These are phyloP conservation scores for Scaptomyza pallida DNA, from an alignment of 1,140 invertebrate genomes.

Conservation along the genomic window DNA sequence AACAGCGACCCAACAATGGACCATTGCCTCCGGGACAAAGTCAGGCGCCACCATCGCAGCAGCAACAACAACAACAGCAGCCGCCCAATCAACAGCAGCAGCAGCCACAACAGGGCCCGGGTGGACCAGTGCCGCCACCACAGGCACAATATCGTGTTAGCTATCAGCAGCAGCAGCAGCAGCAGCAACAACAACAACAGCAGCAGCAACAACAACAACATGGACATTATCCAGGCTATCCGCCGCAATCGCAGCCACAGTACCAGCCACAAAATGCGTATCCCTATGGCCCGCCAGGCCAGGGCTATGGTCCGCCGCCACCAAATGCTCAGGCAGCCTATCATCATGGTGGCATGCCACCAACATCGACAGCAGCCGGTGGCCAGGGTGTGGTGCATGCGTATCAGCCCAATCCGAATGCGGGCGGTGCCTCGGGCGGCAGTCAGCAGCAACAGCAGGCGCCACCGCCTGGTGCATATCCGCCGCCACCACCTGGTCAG, in stretches of 20 bases:
- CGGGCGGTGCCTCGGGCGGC: constrained; percentile 26
- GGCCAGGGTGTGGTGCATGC: constrained; percentile 50
- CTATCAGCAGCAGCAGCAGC: constrained; percentile 84
- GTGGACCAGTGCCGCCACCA: constrained; percentile 72
- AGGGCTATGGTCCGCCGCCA: constrained; percentile 72
- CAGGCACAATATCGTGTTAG: constrained; percentile 84
- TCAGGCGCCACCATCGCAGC: constrained; percentile 51
- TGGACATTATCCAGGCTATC: constrained; percentile 85
- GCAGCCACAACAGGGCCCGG: constrained; percentile 67
- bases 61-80: constrained; percentile 61
- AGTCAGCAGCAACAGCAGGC: constrained; percentile 67
- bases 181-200: constrained; percentile 83
- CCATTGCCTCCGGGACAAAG: constrained; percentile 43
- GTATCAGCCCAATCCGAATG: constrained; percentile 64
- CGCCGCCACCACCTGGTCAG: constrained; percentile 65
- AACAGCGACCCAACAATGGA: constrained; percentile 68
- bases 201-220: constrained; percentile 84
- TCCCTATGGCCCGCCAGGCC: constrained; percentile 79
- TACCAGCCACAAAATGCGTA: constrained; percentile 85
- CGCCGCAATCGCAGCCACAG: constrained; percentile 83
- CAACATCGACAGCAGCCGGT: constrained; percentile 50
- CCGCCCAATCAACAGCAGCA: constrained; percentile 84
- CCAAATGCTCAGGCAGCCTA: constrained; percentile 83
- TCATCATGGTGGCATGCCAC: constrained; percentile 74
- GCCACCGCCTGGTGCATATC: constrained; percentile 68